A percentile compares a stretch with the other conserved stretches of the same genome.
Evolutionary conservation across 2,888 invertebrate species (phyloP).

Genomic region (Pterobdella sp.): DNA sequence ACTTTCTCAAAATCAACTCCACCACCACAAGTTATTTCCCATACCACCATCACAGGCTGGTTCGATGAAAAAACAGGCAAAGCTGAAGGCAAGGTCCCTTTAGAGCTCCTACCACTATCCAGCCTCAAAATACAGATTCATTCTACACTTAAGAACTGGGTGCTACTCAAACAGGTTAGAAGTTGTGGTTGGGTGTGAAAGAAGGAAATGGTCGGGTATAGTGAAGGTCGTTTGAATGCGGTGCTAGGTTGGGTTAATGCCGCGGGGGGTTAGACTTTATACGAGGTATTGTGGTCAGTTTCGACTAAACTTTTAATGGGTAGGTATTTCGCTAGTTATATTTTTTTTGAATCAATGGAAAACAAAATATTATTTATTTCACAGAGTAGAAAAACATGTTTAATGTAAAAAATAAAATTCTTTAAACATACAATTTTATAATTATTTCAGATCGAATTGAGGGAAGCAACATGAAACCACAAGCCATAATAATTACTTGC

Average conservation of each 20-base stretch:
- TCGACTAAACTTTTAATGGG: too few species aligned
- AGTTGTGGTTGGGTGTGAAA: neutral
- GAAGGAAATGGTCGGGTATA: neutral
- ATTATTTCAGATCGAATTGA: too few species aligned
- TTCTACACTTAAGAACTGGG: slow-evolving; percentile 77
- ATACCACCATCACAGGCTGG: slow-evolving; percentile 50
- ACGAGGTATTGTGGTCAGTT: neutral
- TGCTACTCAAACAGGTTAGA: slow-evolving; percentile 77
- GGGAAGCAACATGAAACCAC: too few species aligned
- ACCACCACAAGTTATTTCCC: neutral
- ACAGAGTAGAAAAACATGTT: too few species aligned
- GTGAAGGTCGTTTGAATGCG: neutral
- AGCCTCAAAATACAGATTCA: slow-evolving; percentile 70
- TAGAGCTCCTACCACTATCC: slow-evolving; percentile 62
- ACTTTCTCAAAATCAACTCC: neutral
- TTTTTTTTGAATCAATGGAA: too few species aligned
- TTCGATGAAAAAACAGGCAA: slow-evolving; percentile 71
- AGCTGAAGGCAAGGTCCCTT: slow-evolving; percentile 65
- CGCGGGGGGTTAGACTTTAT: neutral
- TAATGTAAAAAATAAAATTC: too few species aligned
- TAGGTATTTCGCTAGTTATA: too few species aligned
- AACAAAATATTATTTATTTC: too few species aligned
- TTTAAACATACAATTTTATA: too few species aligned
- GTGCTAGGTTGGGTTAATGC: neutral
- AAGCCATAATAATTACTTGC: too few species aligned